phyloP scores from a whole-genome alignment of 37 sponge, comb jelly and placozoan species.

The Halichondria panicea region DNA sequence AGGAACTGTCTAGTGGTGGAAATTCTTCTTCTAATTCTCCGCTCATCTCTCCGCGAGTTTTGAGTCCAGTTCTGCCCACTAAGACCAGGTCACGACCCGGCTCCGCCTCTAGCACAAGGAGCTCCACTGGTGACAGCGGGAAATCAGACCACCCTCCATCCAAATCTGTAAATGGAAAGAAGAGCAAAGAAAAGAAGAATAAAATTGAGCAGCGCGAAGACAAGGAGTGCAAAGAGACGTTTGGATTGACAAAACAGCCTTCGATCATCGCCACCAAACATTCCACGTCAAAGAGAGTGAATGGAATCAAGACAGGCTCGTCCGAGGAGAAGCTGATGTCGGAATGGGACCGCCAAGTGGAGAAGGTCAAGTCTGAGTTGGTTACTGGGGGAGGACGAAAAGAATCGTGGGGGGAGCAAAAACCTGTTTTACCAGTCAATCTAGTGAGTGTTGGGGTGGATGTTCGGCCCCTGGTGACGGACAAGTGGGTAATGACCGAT shows the following conservation, averaged over 20 bases:
- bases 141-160: not conserved
- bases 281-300: no score
- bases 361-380: not conserved
- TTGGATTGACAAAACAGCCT: no score
- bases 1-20: not conserved
- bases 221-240: not conserved
- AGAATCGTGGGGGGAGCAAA: no score
- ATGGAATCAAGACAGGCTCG: not conserved
- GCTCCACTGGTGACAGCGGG: not conserved
- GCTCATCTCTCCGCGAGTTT: not conserved
- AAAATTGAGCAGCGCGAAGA: not conserved
- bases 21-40: not conserved
- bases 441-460: not conserved
- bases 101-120: not conserved
- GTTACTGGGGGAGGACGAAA: no score
- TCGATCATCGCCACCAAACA: no score
- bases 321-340: not conserved
- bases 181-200: conserved; percentile 8
- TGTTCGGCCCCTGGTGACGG: conserved; percentile 11
- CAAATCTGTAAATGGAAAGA: conserved; percentile 1
- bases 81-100: no score
- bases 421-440: not conserved
- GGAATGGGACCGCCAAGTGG: not conserved
- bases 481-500: conserved; percentile 41
- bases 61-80: no score